Evolutionary conservation across 2,888 invertebrate genomes (phyloP).

Genomic region (Cephus runcator): DNA sequence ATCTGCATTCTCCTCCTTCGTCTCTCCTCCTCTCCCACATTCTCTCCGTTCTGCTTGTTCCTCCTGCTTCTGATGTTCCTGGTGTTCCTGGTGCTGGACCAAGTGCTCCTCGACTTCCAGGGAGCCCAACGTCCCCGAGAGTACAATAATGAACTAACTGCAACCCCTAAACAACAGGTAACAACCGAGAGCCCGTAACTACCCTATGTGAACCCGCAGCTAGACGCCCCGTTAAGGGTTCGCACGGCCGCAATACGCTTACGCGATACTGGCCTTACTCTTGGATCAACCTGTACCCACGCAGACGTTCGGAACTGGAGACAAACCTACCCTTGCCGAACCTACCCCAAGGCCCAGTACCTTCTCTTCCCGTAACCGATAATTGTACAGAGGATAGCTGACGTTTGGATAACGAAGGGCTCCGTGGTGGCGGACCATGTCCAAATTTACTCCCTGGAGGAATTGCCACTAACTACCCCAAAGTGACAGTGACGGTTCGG

Average conservation of each 20-base stretch:
- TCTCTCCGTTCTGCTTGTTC: not conserved
- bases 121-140: constrained; percentile 29
- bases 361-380: not conserved
- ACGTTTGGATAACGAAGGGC: not conserved
- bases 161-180: constrained; percentile 48
- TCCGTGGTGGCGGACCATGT: not conserved
- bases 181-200: constrained; percentile 15
- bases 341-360: not conserved
- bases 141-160: constrained; percentile 52
- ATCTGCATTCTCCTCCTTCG: constrained; percentile 42
- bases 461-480: not conserved
- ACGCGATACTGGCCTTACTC: not conserved
- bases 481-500: not conserved
- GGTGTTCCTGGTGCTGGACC: not conserved
- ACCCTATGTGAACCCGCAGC: not conserved
- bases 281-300: not conserved
- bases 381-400: not conserved
- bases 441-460: not conserved
- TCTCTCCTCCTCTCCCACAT: not conserved
- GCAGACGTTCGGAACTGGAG: not conserved
- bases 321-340: not conserved
- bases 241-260: not conserved
- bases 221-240: not conserved
- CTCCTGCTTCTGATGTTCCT: not conserved
- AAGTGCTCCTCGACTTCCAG: not conserved